These are phyloP conservation scores for Monochamus alternatus DNA, from an alignment of 2,888 invertebrate species.

Conservation along the genomic window DNA sequence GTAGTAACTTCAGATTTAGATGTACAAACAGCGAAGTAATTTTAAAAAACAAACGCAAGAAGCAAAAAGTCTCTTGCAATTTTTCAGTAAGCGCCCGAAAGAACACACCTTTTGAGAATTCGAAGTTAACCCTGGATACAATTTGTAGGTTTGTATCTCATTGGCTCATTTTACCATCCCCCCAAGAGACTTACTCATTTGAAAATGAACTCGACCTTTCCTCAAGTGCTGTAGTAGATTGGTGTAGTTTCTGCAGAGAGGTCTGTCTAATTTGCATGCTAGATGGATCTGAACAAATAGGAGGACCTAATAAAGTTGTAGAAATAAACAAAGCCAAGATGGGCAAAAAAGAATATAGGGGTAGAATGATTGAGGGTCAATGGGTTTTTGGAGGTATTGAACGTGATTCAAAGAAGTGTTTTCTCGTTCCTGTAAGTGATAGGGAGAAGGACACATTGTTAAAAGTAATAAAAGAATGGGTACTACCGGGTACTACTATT, in stretches of 20 bases:
- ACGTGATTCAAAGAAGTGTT: constrained; percentile 34
- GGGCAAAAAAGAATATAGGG: constrained; percentile 50
- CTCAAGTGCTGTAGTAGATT: not conserved
- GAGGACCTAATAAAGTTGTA: constrained; percentile 43
- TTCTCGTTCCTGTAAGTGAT: constrained; percentile 38
- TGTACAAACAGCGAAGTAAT: too few relatives aligned
- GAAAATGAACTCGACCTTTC: too few relatives aligned
- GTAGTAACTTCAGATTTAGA: not conserved
- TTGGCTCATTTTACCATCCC: too few relatives aligned
- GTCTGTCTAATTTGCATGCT: constrained; percentile 25
- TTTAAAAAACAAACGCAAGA: too few relatives aligned
- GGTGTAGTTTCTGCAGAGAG: constrained; percentile 25
- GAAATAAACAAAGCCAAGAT: constrained; percentile 54
- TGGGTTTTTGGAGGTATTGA: constrained; percentile 54
- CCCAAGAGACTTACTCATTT: too few relatives aligned
- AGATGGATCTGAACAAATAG: constrained; percentile 38
- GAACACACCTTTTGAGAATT: too few relatives aligned
- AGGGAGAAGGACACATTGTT: constrained; percentile 36
- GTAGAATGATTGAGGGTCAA: constrained; percentile 47
- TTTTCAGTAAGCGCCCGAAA: too few relatives aligned
- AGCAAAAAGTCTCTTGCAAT: too few relatives aligned
- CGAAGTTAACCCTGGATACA: too few relatives aligned
- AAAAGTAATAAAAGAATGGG: constrained; percentile 47
- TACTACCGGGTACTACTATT: constrained; percentile 54
- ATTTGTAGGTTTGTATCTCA: too few relatives aligned